These are phyloP conservation scores for Andrena fulva DNA, from an alignment of 2,888 invertebrate genomes.

Conservation along the genomic window DNA sequence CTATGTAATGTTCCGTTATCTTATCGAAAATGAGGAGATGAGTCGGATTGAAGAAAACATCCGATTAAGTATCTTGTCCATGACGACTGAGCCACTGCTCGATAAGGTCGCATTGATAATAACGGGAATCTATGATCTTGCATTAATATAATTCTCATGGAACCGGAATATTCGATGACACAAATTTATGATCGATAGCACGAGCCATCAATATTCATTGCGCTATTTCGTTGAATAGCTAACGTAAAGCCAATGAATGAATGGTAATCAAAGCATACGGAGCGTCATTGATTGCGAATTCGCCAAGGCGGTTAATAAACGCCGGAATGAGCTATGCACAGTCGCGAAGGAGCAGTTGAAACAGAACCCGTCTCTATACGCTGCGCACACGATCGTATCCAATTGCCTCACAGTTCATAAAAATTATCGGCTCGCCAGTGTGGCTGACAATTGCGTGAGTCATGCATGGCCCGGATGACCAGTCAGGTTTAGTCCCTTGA, in stretches of 20 bases:
- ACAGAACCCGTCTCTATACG: slow-evolving; percentile 31
- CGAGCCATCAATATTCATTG: not conserved
- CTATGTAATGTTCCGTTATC: not conserved
- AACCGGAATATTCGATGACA: not conserved
- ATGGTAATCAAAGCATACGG: not conserved
- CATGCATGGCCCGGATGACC: slow-evolving; percentile 42
- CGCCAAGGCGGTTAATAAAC: not conserved
- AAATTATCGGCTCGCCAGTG: slow-evolving; percentile 43
- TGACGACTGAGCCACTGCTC: not conserved
- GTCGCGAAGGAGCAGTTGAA: not conserved
- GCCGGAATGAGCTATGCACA: not conserved
- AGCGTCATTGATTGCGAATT: slow-evolving; percentile 4
- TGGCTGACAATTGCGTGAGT: slow-evolving; percentile 54
- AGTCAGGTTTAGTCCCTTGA: slow-evolving; percentile 27
- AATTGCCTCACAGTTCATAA: slow-evolving; percentile 55
- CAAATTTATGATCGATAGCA: not conserved
- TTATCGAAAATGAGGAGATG: slow-evolving; percentile 2
- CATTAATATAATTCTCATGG: not conserved
- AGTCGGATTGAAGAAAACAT: too few species aligned
- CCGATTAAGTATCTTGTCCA: not conserved
- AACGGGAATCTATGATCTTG: not conserved
- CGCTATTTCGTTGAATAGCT: not conserved
- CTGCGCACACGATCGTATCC: slow-evolving; percentile 7
- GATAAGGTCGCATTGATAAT: not conserved
- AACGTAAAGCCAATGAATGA: not conserved